Percentiles rank a stretch among this genome's conserved stretches.
Evolutionary conservation across 2,797 vertebrate species (phyloP).

Genomic region (Leptoclinus maculatus): DNA sequence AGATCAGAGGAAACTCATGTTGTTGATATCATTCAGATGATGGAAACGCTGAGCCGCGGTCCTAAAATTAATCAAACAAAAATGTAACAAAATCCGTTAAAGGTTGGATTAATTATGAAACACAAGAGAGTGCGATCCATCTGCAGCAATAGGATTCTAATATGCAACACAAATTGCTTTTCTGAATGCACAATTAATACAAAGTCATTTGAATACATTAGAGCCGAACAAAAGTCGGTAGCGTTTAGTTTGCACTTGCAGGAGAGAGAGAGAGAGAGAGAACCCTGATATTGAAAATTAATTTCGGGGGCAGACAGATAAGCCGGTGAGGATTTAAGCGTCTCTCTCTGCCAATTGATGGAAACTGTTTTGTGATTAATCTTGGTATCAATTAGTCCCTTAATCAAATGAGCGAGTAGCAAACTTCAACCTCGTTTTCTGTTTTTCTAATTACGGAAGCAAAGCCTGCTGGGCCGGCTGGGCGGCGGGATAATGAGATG

Average conservation of each 20-base stretch:
- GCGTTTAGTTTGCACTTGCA: conserved; percentile 15
- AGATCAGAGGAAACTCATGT: not conserved
- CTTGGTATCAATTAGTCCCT: conserved; percentile 47
- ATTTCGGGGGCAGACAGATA: conserved; percentile 40
- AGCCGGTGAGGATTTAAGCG: conserved; percentile 20
- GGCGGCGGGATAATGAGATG: conserved; percentile 12
- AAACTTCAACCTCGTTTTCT: conserved; percentile 34
- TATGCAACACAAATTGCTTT: conserved; percentile 43
- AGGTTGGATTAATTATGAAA: conserved; percentile 42
- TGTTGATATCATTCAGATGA: conserved; percentile 15
- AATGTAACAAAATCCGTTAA: conserved; percentile 40
- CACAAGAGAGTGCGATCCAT: conserved; percentile 28
- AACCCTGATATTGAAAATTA: conserved; percentile 31
- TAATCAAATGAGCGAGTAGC: conserved; percentile 36
- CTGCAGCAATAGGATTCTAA: conserved; percentile 36
- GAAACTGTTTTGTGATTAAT: conserved; percentile 49
- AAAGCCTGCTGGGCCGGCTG: not conserved
- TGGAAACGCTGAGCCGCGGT: not conserved
- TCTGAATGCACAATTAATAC: conserved; percentile 52
- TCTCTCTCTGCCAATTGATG: conserved; percentile 9
- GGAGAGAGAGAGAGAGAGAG: not conserved
- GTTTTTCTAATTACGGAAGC: conserved; percentile 34
- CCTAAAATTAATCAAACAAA: not conserved
- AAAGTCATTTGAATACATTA: conserved; percentile 58
- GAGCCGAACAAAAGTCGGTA: conserved; percentile 33